Percentiles rank a stretch among this genome's conserved stretches.
Conservation (phyloP, 2,113 vertebrate genomes). For the Ammodytes dubius region DNA sequence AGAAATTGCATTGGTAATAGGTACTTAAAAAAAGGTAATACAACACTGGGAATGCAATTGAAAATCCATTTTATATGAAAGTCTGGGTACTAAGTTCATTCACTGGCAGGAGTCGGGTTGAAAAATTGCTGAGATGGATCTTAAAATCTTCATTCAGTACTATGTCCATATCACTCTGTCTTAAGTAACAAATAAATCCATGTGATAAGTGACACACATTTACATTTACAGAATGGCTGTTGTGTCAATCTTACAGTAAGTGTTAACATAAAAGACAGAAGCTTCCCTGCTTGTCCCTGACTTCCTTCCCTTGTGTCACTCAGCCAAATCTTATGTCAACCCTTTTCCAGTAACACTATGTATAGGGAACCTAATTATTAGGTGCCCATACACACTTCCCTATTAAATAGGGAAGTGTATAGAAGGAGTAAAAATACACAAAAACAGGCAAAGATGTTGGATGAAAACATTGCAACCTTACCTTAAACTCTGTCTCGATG, state of each 20-base stretch:
- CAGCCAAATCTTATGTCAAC: background rate
- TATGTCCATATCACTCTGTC: background rate
- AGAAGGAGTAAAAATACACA: background rate
- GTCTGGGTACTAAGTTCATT: background rate
- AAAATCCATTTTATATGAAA: conserved; percentile 43
- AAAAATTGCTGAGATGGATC: background rate
- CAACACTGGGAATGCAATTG: background rate
- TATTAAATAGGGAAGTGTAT: background rate
- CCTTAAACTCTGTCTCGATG: conserved; percentile 99
- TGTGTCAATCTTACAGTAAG: background rate
- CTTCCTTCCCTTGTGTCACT: background rate
- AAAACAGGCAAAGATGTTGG: background rate
- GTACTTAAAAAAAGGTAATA: conserved; percentile 12
- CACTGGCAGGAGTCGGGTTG: background rate
- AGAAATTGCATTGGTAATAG: conserved; percentile 28
- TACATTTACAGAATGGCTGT: background rate
- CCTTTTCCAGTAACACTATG: too few species aligned
- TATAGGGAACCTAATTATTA: background rate
- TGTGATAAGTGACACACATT: background rate
- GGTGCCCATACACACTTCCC: too few species aligned
- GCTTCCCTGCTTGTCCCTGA: background rate
- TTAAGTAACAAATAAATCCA: background rate
- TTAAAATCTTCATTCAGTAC: background rate
- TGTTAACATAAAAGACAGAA: background rate
- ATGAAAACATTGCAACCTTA: conserved; percentile 67